Evolutionary conservation across 2,113 vertebrate genomes (phyloP).

Genomic region (Amphilophus citrinellus): DNA sequence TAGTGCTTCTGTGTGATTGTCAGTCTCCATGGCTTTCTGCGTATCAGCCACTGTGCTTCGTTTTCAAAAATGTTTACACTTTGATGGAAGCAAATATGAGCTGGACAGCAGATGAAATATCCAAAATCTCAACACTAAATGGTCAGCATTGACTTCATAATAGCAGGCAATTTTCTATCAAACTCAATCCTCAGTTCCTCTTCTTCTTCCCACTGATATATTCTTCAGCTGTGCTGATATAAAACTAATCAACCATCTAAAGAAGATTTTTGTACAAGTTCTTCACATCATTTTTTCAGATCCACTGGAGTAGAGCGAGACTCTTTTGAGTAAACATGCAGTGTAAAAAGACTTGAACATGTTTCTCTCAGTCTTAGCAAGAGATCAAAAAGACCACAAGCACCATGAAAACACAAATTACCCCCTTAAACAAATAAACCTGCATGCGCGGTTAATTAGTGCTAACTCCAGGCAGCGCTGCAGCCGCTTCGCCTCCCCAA

Average conservation of each 20-base stretch:
- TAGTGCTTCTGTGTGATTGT: not conserved
- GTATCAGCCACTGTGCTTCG: not conserved
- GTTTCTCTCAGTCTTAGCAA: not conserved
- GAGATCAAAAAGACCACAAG: slow-evolving; percentile 37
- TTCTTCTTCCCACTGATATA: not conserved
- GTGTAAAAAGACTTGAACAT: not conserved
- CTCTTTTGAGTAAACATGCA: not conserved
- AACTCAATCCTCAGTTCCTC: not conserved
- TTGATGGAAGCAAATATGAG: too few species aligned
- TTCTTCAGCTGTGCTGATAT: not conserved
- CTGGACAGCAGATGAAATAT: too few species aligned
- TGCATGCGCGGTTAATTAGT: slow-evolving; percentile 29
- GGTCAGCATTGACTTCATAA: too few species aligned
- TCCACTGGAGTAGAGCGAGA: too few species aligned
- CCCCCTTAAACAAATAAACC: slow-evolving; percentile 11
- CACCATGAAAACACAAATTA: slow-evolving; percentile 33
- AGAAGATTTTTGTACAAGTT: not conserved
- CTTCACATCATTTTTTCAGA: not conserved
- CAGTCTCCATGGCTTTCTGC: not conserved
- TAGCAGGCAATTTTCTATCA: not conserved
- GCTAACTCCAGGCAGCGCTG: slow-evolving; percentile 44
- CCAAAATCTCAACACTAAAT: too few species aligned
- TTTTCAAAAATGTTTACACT: not conserved
- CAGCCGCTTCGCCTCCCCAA: slow-evolving; percentile 34
- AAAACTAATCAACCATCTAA: not conserved